These are phyloP conservation scores for Sebastes elongatus DNA, from an alignment of 2,797 vertebrate species.

Conservation along the genomic window DNA sequence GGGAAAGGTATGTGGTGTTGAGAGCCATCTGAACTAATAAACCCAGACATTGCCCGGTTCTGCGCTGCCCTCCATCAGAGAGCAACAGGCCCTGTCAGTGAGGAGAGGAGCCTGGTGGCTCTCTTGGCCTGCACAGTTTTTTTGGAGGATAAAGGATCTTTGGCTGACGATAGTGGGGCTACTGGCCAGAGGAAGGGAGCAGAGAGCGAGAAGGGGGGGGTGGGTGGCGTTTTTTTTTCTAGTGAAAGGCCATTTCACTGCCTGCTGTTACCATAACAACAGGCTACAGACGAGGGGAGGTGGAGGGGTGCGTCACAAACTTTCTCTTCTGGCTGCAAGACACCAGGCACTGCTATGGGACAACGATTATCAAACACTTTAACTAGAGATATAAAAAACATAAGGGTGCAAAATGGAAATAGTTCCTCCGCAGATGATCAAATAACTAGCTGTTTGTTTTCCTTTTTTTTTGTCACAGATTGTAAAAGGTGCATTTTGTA, in stretches of 20 bases:
- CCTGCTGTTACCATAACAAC: constrained; percentile 82
- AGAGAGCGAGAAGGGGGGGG: constrained; percentile 46
- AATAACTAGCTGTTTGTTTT: constrained; percentile 43
- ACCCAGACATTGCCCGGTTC: constrained; percentile 31
- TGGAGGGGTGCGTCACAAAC: constrained; percentile 72
- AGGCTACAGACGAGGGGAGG: constrained; percentile 62
- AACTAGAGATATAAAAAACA: not conserved
- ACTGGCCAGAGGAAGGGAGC: constrained; percentile 68
- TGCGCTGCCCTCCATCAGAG: constrained; percentile 32
- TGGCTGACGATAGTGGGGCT: constrained; percentile 70
- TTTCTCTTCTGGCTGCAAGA: constrained; percentile 71
- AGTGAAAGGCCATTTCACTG: constrained; percentile 83
- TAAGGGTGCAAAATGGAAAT: constrained; percentile 8
- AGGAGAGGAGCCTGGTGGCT: constrained; percentile 41
- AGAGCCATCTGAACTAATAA: constrained; percentile 38
- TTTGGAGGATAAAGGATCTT: constrained; percentile 59
- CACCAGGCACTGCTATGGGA: constrained; percentile 42
- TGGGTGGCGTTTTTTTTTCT: constrained; percentile 36
- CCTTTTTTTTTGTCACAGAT: constrained; percentile 4
- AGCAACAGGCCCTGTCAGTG: constrained; percentile 20
- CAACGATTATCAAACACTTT: constrained; percentile 34
- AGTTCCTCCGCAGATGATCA: constrained; percentile 16
- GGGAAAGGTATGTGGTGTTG: constrained; percentile 20
- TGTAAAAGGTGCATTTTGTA: constrained; percentile 27
- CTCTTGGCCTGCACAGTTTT: constrained; percentile 39